Base-by-base conservation (phyloP, 2,113 vertebrate genomes). In the Enhydra lutris region DNA sequence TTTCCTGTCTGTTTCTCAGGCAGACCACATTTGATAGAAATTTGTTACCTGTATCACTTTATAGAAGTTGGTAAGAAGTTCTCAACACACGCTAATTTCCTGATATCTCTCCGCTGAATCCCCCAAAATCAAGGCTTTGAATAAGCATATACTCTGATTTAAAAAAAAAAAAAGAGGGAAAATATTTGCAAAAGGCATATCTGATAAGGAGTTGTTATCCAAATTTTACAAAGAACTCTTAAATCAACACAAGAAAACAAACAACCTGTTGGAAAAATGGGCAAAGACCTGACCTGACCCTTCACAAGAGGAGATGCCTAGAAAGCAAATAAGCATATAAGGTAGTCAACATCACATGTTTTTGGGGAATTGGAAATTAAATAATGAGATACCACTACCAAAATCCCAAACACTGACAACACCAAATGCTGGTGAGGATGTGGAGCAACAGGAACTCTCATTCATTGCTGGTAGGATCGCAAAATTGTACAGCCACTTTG, bases 151-250 rank as follows among this genome's bases (percentile, higher is more conserved):
- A 12, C n/a, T 87, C 50, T 92, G n/a, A 71, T 67, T 95, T 47
- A 81, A 81, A 89, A 34, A 82, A 93, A 73, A 31, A 82, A 50
- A 14, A 2, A 50, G 3, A 17, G 4, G 73, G 39, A 71, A 95
- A 71, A 95, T 85, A 50, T 89, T 83, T 97, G n/a, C 18, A 79
- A 36, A 63, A n/a, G 34, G n/a, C 8, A 4, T 65, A 23, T 39
- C 55, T 74, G 36, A 89, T 80, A 80, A 88, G 76, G 42, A 17
- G 29, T 29, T 63, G 7, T 63, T 90, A 65, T 5, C 31, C 24
- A 67, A 47, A 95, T n/a, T 80, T 74, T 85, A 80, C 6, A 73
- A 95, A 83, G 47, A 92, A 89, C 36, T 63, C 61, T 92, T 92
- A 82, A 89, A 89, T 61, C 61, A 84, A 90, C 23, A 42, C 69